Evolutionary conservation across 2,113 vertebrate genomes (phyloP).

Genomic region (Eudyptes chrysolophus): DNA sequence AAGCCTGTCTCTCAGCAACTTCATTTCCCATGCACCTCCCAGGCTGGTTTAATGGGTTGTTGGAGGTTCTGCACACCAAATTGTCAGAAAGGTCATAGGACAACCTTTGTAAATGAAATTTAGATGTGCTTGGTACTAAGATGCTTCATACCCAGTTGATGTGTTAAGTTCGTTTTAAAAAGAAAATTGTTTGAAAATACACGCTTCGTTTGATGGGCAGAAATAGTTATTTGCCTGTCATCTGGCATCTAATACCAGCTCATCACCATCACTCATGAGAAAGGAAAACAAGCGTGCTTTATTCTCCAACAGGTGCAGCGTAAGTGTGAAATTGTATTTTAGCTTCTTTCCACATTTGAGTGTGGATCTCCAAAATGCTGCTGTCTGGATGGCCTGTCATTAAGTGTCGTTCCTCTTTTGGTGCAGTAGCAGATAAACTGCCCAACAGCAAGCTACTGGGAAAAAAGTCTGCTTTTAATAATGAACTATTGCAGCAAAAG

Average conservation of each 20-base stretch:
- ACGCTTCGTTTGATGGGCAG: not conserved
- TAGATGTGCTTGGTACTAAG: not conserved
- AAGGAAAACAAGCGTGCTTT: not conserved
- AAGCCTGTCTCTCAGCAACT: not conserved
- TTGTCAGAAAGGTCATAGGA: not conserved
- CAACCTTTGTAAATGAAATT: not conserved
- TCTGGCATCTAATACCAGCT: not conserved
- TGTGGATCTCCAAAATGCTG: not conserved
- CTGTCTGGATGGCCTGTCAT: not conserved
- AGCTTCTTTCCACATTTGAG: not conserved
- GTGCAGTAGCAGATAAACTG: not conserved
- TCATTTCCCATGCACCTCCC: not conserved
- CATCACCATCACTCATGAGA: not conserved
- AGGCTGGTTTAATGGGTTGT: not conserved
- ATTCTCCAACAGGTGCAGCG: not conserved
- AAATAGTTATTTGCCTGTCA: not conserved
- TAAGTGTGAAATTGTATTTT: not conserved
- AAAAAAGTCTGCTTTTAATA: not conserved
- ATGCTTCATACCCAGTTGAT: not conserved
- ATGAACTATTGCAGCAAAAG: not conserved
- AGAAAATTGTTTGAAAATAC: not conserved
- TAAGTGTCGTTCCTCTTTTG: not conserved
- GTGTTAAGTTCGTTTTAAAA: not conserved
- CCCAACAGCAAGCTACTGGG: not conserved
- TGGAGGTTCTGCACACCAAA: not conserved